Conservation (phyloP, 2,888 invertebrate species). For the Sclerodermus sp. region DNA sequence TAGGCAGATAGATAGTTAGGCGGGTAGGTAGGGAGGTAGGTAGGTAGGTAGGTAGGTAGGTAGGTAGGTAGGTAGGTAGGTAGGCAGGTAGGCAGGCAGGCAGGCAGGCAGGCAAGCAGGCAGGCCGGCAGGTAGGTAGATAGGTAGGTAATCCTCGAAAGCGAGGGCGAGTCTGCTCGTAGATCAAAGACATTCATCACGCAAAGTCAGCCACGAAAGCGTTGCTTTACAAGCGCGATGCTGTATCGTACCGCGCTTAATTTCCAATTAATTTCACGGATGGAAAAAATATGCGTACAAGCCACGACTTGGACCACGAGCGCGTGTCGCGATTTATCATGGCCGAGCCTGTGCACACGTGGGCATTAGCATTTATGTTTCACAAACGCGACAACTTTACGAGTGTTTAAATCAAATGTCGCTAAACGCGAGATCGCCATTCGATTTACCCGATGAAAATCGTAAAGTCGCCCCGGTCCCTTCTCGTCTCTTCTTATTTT, state of each 20-base stretch:
- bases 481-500: too few species aligned
- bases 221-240: conserved; percentile 16
- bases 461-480: too few species aligned
- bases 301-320: conserved; percentile 36
- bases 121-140: too few species aligned
- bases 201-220: conserved; percentile 13
- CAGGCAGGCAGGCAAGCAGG: too few species aligned
- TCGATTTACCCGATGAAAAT: too few species aligned
- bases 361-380: conserved; percentile 40
- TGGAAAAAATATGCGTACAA: conserved; percentile 40
- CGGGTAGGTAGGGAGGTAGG: too few species aligned
- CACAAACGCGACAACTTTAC: conserved; percentile 31
- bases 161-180: conserved; percentile 12
- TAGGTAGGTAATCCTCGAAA: neutral
- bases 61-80: neutral
- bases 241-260: conserved; percentile 26
- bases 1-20: too few species aligned
- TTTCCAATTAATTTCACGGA: conserved; percentile 46
- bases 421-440: neutral
- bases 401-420: conserved; percentile 30
- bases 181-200: conserved; percentile 23
- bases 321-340: conserved; percentile 42
- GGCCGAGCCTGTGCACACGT: conserved; percentile 11
- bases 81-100: too few species aligned
- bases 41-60: neutral